Percentiles rank a stretch among this genome's conserved stretches.
Conservation (phyloP, 2,113 vertebrate genomes). For the Melanerpes formicivorus region DNA sequence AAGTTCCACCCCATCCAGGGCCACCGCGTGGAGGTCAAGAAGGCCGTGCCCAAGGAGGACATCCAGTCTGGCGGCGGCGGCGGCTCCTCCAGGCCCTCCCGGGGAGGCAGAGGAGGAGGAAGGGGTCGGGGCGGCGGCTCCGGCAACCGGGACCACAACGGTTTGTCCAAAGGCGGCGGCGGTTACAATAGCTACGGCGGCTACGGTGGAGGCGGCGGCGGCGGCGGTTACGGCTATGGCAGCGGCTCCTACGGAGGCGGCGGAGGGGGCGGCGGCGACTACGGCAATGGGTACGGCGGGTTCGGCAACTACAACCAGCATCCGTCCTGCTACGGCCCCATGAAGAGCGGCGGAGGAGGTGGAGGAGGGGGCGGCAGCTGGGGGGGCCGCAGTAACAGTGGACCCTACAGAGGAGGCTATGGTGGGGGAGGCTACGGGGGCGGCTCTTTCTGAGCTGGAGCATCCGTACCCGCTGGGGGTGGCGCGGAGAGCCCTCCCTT, state of each 20-base stretch:
- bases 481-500: constrained; percentile 55
- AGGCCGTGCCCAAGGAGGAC: constrained; percentile 91
- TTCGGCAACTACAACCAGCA: constrained; percentile 95
- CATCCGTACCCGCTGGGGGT: constrained; percentile 6
- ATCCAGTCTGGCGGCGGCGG: constrained; percentile 82
- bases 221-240: constrained; percentile 75
- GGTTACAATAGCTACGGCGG: constrained; percentile 88
- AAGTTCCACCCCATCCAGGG: constrained; percentile 93
- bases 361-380: constrained; percentile 86
- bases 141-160: constrained; percentile 82
- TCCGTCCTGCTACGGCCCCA: constrained; percentile 89
- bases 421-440: constrained; percentile 82
- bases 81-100: constrained; percentile 74
- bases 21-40: constrained; percentile 93
- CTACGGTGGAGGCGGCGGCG: constrained; percentile 75
- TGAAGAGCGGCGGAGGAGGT: constrained; percentile 91
- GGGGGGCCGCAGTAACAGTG: constrained; percentile 86
- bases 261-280: constrained; percentile 82
- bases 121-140: constrained; percentile 80
- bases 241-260: constrained; percentile 78
- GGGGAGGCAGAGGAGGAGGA: constrained; percentile 78
- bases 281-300: constrained; percentile 92
- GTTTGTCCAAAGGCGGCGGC: constrained; percentile 82
- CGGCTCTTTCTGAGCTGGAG: constrained; percentile 74
- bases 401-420: constrained; percentile 87